Conservation (phyloP, 2,113 vertebrate species). For the Taxidea taxus region DNA sequence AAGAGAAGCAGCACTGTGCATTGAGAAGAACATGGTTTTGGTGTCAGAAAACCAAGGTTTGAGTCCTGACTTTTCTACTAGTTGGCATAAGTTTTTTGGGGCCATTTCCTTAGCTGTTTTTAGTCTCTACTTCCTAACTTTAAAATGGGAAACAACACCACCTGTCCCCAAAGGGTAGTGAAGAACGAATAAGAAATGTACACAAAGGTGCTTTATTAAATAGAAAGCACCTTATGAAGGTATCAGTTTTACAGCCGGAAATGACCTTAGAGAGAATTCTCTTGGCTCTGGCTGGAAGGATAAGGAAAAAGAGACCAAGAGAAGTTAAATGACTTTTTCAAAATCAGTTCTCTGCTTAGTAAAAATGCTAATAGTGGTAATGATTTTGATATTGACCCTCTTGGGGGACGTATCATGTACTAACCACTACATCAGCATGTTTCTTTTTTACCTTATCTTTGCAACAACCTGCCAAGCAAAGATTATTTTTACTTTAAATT, state of each 20-base stretch:
- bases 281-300: neutral
- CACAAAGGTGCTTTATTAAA: neutral
- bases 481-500: neutral
- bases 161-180: neutral
- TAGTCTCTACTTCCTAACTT: neutral
- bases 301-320: neutral
- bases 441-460: neutral
- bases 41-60: neutral
- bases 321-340: neutral
- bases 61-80: neutral
- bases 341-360: neutral
- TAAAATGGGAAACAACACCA: slow-evolving; percentile 2
- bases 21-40: neutral
- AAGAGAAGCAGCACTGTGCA: neutral
- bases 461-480: neutral
- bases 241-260: neutral
- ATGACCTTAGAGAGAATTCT: neutral
- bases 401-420: neutral
- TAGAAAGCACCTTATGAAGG: neutral
- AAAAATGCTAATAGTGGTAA: neutral
- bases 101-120: neutral
- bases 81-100: neutral
- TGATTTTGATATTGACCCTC: neutral
- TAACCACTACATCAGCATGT: neutral
- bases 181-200: neutral